Conservation (phyloP, 2,113 vertebrate species). For the Platysternon megacephalum region DNA sequence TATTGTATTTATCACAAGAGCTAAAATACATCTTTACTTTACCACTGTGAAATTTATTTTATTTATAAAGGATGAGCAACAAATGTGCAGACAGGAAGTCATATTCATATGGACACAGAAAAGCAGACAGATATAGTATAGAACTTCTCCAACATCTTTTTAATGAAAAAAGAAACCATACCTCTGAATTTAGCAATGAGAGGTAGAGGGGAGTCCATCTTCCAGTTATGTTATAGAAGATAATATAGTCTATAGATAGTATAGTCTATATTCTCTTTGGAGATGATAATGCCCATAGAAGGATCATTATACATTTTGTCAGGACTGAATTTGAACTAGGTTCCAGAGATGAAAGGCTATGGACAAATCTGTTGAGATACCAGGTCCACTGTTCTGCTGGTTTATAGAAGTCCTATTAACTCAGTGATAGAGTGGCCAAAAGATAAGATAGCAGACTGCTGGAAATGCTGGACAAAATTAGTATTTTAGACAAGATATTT, state of each 20-base stretch:
- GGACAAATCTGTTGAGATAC: conserved; percentile 63
- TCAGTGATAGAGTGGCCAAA: conserved; percentile 58
- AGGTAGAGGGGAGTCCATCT: background rate
- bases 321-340: conserved; percentile 63
- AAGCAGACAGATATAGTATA: background rate
- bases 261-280: background rate
- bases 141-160: background rate
- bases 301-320: conserved; percentile 62
- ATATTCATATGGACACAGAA: background rate
- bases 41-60: no score
- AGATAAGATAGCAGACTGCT: conserved; percentile 74
- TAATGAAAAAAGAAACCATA: background rate
- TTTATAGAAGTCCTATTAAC: conserved; percentile 78
- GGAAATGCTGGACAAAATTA: conserved; percentile 68
- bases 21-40: no score
- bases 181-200: background rate
- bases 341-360: conserved; percentile 75
- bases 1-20: no score
- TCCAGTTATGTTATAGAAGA: background rate
- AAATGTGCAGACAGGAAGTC: background rate
- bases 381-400: conserved; percentile 50
- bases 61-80: no score
- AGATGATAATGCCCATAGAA: conserved; percentile 30
- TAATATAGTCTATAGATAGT: background rate
- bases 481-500: conserved; percentile 68